Evolutionary conservation across 2,797 vertebrate genomes (phyloP), one percentile per base, ranked within the genome.

Genomic region (Peromyscus eremicus): DNA sequence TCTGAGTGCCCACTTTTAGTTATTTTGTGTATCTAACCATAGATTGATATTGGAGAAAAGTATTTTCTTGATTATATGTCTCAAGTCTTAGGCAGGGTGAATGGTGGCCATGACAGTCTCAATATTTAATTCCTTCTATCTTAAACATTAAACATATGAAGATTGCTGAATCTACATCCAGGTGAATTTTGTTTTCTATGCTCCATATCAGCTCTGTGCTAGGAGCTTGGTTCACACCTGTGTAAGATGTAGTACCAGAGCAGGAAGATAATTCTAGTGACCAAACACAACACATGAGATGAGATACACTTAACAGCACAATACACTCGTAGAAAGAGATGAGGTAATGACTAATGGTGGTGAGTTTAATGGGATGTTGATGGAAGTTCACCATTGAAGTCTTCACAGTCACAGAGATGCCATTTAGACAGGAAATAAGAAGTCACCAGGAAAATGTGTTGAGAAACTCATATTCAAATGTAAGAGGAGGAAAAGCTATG

Each of bases 381-480:
- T 55, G 40, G 29, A 80, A 70, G n/a, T 8, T 80, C 34, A 34
- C 86, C 32, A 17, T 23, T 75, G 68, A 95, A 62, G 32, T 10
- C 68, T 91, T 95, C 40, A 85, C 1, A 73, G 5, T 91, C 25
- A 89, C 77, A 85, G 34, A 85, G 55, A 89, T 37, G 13, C 55
- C 60, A 82, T 3, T 9, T 80, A 75, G 64, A 11, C 49, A 57
- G 43, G 29, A 93, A 93, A 71, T 32, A 89, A 96, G 27, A 84
- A 89, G 80, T 90, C 29, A 84, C 37, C 34, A 84, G 21, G 14
- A 91, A 94, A 94, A 83, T 64, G 73, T 21, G 25, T n/a, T 55
- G 34, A 94, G 49, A 75, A 97, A 84, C 29, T 84, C 6, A 87
- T 60, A 80, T 66, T 90, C 19, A 87, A 86, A 83, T 76, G 49